These are phyloP conservation scores for Chymomyza costata DNA, from an alignment of 1,140 invertebrate genomes.

Conservation along the genomic window DNA sequence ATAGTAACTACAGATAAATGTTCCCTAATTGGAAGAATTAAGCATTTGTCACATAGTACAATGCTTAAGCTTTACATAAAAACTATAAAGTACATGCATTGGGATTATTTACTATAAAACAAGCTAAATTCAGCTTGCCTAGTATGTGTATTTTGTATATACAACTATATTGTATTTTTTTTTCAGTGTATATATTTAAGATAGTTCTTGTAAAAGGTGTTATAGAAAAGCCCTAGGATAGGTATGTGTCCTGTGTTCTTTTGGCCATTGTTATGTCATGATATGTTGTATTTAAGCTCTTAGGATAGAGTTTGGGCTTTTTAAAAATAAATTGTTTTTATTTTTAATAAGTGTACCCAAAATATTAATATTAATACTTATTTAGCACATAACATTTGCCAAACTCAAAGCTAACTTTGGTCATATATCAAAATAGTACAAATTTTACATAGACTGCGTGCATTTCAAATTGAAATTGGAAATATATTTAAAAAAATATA, in stretches of 20 bases:
- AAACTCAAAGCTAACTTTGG: too few species aligned
- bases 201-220: slow-evolving; percentile 60
- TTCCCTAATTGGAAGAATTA: slow-evolving; percentile 2
- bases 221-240: slow-evolving; percentile 53
- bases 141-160: slow-evolving; percentile 45
- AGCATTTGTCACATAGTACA: too few species aligned
- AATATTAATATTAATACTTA: slow-evolving; percentile 18
- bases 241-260: slow-evolving; percentile 27
- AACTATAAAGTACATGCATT: too few species aligned
- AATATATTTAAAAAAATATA: slow-evolving; percentile 52
- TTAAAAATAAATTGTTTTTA: too few species aligned
- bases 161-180: slow-evolving; percentile 27
- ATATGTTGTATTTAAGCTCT: slow-evolving; percentile 47
- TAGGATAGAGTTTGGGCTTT: slow-evolving; percentile 41
- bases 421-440: slow-evolving; percentile 39
- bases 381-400: slow-evolving; percentile 42
- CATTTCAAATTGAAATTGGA: slow-evolving; percentile 36
- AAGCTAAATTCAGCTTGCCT: too few species aligned
- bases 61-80: too few species aligned
- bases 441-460: slow-evolving; percentile 60
- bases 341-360: slow-evolving; percentile 7
- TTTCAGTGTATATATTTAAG: slow-evolving; percentile 44
- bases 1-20: too few species aligned
- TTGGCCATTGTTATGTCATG: slow-evolving; percentile 43
- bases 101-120: too few species aligned